Conservation (phyloP, 2,888 invertebrate species). For the Camponotus fellah region DNA sequence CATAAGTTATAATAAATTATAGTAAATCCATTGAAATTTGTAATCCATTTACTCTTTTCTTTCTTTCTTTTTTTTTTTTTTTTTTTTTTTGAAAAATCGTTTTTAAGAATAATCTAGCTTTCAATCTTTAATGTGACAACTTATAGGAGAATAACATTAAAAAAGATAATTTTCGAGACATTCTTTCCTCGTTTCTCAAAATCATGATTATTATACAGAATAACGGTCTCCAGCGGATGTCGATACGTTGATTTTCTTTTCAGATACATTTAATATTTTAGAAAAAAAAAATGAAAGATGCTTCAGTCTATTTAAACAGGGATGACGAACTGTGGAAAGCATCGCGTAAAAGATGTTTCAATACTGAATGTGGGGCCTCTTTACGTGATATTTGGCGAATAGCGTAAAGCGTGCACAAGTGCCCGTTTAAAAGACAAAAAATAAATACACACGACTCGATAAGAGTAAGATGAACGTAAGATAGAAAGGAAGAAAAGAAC, state of each 20-base stretch:
- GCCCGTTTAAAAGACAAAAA: slow-evolving; percentile 14
- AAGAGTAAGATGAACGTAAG: slow-evolving; percentile 48
- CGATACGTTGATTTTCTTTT: neutral
- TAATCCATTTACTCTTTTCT: neutral
- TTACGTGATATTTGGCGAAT: slow-evolving; percentile 2
- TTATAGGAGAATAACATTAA: neutral
- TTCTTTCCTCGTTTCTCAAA: slow-evolving; percentile 27
- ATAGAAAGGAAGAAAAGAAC: slow-evolving; percentile 34
- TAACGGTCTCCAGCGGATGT: neutral
- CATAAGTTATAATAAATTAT: slow-evolving; percentile 3
- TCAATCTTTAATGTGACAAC: neutral
- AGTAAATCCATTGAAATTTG: neutral
- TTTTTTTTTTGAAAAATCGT: neutral
- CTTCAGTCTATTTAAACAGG: slow-evolving; percentile 10
- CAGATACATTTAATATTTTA: neutral
- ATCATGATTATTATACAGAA: slow-evolving; percentile 2
- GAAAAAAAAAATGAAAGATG: neutral
- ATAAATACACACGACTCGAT: slow-evolving; percentile 39
- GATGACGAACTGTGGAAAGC: slow-evolving; percentile 15
- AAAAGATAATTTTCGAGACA: neutral
- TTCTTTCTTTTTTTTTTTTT: neutral
- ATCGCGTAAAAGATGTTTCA: slow-evolving; percentile 28
- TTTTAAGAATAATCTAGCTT: neutral
- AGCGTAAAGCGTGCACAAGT: slow-evolving; percentile 1
- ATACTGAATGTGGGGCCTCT: slow-evolving; percentile 43